These are phyloP conservation scores for Oreochromis mossambicus DNA, from an alignment of 2,797 vertebrate species.

Conservation along the genomic window DNA sequence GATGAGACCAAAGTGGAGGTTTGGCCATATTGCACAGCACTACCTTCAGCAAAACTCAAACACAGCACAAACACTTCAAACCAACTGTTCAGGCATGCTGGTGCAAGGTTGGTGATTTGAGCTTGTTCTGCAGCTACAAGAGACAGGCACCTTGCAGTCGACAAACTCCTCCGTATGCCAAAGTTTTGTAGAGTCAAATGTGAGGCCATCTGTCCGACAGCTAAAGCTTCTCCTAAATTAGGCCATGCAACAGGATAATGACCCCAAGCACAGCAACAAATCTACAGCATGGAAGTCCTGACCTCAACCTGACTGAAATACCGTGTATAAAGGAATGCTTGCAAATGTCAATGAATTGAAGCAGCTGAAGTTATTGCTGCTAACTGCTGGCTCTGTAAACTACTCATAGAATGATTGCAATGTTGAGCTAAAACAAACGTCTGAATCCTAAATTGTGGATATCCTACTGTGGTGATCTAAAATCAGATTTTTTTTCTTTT, in stretches of 20 bases:
- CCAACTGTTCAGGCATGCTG: background rate
- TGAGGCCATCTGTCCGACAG: background rate
- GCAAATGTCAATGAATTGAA: accelerated
- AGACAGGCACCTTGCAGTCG: accelerated
- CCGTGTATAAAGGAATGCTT: background rate
- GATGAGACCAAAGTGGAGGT: background rate
- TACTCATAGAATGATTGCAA: background rate
- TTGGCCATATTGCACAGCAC: background rate
- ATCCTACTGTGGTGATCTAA: background rate
- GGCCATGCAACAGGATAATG: background rate
- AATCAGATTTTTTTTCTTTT: background rate
- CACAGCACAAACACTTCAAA: background rate
- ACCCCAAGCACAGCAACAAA: background rate
- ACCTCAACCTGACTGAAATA: background rate
- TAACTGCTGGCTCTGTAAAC: background rate
- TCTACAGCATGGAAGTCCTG: background rate
- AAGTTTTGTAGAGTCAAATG: background rate
- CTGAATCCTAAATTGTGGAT: background rate
- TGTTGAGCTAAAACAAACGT: background rate
- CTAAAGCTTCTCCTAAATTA: background rate
- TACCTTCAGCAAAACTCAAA: background rate
- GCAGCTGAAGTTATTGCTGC: background rate
- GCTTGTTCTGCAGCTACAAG: background rate
- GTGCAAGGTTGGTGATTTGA: accelerated
- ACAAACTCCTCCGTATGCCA: background rate